These are phyloP conservation scores for Porites lutea DNA, from an alignment of 64 coral and sea anemone genomes.

Conservation along the genomic window DNA sequence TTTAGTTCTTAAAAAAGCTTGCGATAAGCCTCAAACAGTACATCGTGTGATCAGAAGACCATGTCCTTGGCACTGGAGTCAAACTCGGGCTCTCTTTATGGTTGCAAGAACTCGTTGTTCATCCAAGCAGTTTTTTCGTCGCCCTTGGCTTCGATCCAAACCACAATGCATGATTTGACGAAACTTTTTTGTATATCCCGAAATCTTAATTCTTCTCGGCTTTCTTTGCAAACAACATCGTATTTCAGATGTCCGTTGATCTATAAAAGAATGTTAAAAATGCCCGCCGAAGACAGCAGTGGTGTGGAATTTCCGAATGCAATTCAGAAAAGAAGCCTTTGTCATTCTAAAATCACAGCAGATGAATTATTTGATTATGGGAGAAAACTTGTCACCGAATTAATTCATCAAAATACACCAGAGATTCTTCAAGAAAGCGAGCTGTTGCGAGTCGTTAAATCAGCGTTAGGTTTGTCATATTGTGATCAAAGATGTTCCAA, in stretches of 20 bases:
- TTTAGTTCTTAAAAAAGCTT: neutral
- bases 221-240: neutral
- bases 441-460: neutral
- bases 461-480: neutral
- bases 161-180: slow-evolving; percentile 11
- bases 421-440: slow-evolving; percentile 23
- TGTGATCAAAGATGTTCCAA: neutral
- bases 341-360: neutral
- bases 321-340: neutral
- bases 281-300: neutral
- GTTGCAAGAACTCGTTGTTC: neutral
- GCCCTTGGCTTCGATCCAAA: neutral
- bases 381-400: neutral
- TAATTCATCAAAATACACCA: slow-evolving; percentile 10
- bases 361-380: slow-evolving; percentile 10
- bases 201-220: neutral
- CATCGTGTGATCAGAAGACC: neutral
- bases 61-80: neutral
- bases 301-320: neutral
- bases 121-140: neutral
- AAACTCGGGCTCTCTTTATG: neutral
- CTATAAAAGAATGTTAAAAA: neutral
- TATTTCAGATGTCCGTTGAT: neutral
- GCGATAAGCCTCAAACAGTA: neutral
- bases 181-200: slow-evolving; percentile 7